Evolutionary conservation across 1,140 invertebrate species (phyloP), one percentile per base, ranked within the genome.

Genomic region (Amphibalanus amphitrite): DNA sequence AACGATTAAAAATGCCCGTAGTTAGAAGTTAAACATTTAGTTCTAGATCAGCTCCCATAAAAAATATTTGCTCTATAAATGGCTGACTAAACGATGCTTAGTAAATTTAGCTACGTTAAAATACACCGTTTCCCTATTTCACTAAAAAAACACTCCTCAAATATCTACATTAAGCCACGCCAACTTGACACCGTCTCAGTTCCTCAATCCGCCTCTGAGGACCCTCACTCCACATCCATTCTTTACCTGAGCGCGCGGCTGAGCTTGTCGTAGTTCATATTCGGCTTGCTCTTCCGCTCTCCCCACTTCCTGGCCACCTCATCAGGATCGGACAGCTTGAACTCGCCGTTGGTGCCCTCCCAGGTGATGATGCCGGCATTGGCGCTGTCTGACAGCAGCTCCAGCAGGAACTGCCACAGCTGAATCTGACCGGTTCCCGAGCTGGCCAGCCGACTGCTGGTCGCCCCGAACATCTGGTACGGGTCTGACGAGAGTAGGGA

Each of bases 211-310:
- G n/a, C n/a, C n/a, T n/a, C n/a, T n/a, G n/a, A n/a, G n/a, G n/a
- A n/a, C n/a, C n/a, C n/a, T n/a, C n/a, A n/a, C n/a, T n/a, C n/a
- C n/a, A n/a, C n/a, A n/a, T n/a, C n/a, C n/a, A n/a, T n/a, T n/a
- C n/a, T n/a, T n/a, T 81, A 90, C 82, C 89, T 87, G 68, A 95
- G 84, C 67, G 93, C 92, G 76, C 94, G 83, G 77, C 90, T 92
- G 76, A 97, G 86, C 82, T 96, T 96, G 83, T 96, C 93, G 81
- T 96, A 95, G 83, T 96, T 96, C 93, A 96, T 96, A 80, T 95
- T 95, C 47, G 93, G 93, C 80, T 96, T 96, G 74, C 89, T 89
- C 81, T 96, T 96, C 71, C 92, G 83, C 76, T 93, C 91, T 71
- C 94, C 94, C 94, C 94, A 97, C 69, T 90, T 83, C 64, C 90